phyloP scores from a whole-genome alignment of 2,888 invertebrate species.

The Labia minor region DNA sequence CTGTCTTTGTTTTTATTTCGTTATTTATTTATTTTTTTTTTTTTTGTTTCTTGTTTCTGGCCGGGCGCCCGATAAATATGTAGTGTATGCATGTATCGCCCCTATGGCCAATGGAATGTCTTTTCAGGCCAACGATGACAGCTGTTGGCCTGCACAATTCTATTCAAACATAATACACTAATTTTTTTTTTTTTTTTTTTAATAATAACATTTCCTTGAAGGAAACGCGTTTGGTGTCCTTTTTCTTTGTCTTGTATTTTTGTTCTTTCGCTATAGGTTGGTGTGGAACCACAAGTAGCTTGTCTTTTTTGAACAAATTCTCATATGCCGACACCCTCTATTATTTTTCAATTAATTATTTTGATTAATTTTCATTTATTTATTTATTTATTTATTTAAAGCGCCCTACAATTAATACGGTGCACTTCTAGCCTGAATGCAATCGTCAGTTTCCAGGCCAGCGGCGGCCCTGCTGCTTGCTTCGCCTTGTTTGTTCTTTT shows the following conservation, averaged over 20 bases:
- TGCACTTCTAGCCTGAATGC: conserved; percentile 13
- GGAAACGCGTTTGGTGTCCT: not conserved
- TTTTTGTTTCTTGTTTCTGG: not conserved
- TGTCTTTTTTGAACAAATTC: not conserved
- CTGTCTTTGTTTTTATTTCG: not conserved
- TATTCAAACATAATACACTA: not conserved
- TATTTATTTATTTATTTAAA: conserved; percentile 1
- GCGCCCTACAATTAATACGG: not conserved
- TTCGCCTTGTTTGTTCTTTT: conserved; percentile 14
- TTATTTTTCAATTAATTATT: too few species aligned
- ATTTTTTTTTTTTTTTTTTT: not conserved
- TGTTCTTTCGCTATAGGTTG: not conserved
- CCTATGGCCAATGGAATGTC: not conserved
- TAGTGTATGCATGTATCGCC: not conserved
- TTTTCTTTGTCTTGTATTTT: not conserved
- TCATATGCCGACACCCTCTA: not conserved
- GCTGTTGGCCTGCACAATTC: conserved; percentile 4
- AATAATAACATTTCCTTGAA: not conserved
- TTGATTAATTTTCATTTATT: not conserved
- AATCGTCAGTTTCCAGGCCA: not conserved
- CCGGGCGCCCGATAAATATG: not conserved
- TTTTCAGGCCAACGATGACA: conserved; percentile 13
- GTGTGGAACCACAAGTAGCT: not conserved
- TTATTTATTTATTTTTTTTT: too few species aligned
- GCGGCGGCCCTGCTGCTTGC: conserved; percentile 13